Conservation (phyloP, 30 jellyfish, hydroid and myxozoan species). For the Turritopsis rubra region DNA sequence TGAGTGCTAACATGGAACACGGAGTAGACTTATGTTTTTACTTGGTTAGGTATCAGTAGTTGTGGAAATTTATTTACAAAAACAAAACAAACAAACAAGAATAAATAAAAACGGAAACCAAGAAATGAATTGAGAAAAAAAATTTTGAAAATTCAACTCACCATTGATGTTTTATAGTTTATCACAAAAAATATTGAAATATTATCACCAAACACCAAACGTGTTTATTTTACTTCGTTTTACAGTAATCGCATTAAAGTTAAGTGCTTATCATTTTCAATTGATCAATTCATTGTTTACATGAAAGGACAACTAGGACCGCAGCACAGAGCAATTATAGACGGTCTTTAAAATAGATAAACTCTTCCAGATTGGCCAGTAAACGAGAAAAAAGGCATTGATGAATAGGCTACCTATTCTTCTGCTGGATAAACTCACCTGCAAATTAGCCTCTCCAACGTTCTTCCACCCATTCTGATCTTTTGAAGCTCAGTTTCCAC, state of each 20-base stretch:
- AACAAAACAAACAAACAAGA: too few relatives aligned
- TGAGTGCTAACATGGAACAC: too few relatives aligned
- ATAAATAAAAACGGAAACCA: not conserved
- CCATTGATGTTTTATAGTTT: not conserved
- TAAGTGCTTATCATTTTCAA: not conserved
- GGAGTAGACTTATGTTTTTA: too few relatives aligned
- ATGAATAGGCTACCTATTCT: too few relatives aligned
- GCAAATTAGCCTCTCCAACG: too few relatives aligned
- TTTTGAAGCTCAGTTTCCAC: too few relatives aligned
- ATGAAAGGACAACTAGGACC: not conserved
- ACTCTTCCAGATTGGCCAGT: not conserved
- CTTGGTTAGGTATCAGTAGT: too few relatives aligned
- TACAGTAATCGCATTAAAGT: not conserved
- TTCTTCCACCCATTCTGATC: too few relatives aligned
- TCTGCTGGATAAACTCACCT: too few relatives aligned
- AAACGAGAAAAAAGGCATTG: not conserved
- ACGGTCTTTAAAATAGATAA: not conserved
- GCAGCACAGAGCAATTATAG: not conserved
- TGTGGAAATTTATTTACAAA: too few relatives aligned
- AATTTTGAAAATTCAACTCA: not conserved
- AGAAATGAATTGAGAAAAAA: too few relatives aligned
- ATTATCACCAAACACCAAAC: not conserved
- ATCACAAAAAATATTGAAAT: not conserved
- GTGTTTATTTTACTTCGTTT: not conserved
- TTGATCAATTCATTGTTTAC: not conserved